Evolutionary conservation across 2,113 vertebrate species (phyloP).

Genomic region (Hiodon tergisus): DNA sequence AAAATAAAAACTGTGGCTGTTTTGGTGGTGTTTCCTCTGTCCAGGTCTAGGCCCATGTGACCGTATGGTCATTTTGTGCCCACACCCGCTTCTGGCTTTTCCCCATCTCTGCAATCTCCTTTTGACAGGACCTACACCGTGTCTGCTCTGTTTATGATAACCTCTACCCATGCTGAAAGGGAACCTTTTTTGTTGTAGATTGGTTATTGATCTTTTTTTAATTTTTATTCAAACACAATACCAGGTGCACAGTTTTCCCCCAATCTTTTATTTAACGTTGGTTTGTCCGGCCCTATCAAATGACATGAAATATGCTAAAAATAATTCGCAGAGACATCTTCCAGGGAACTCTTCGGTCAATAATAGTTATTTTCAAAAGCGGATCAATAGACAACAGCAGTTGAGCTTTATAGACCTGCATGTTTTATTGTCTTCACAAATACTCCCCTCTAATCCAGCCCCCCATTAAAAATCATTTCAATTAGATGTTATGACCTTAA

Average conservation of each 20-base stretch:
- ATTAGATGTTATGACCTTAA: background rate
- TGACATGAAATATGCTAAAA: slow-evolving; percentile 61
- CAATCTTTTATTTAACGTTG: slow-evolving; percentile 20
- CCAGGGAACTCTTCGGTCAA: slow-evolving; percentile 37
- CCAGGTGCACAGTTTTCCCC: slow-evolving; percentile 29
- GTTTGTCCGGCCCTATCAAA: slow-evolving; percentile 39
- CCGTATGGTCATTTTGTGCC: slow-evolving; percentile 15
- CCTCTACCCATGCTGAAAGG: slow-evolving; percentile 40
- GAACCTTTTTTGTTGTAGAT: slow-evolving; percentile 57
- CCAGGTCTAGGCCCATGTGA: background rate
- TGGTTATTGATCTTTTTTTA: slow-evolving; percentile 65
- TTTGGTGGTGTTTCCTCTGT: background rate
- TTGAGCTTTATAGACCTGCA: slow-evolving; percentile 51
- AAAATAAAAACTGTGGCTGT: too few species aligned
- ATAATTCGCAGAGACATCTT: slow-evolving; percentile 48
- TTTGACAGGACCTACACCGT: slow-evolving; percentile 34
- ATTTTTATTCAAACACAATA: slow-evolving; percentile 46
- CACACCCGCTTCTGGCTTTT: slow-evolving; percentile 12
- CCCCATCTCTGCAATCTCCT: slow-evolving; percentile 7
- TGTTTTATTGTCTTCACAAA: slow-evolving; percentile 44
- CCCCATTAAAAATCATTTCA: background rate
- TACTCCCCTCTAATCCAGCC: slow-evolving; percentile 38
- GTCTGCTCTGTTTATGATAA: slow-evolving; percentile 44
- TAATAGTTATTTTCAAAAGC: slow-evolving; percentile 46
- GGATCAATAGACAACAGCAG: slow-evolving; percentile 22